These are phyloP conservation scores for Nesometra sesokonis DNA, from an alignment of 35 echinoderm and acorn worm genomes.

Conservation along the genomic window DNA sequence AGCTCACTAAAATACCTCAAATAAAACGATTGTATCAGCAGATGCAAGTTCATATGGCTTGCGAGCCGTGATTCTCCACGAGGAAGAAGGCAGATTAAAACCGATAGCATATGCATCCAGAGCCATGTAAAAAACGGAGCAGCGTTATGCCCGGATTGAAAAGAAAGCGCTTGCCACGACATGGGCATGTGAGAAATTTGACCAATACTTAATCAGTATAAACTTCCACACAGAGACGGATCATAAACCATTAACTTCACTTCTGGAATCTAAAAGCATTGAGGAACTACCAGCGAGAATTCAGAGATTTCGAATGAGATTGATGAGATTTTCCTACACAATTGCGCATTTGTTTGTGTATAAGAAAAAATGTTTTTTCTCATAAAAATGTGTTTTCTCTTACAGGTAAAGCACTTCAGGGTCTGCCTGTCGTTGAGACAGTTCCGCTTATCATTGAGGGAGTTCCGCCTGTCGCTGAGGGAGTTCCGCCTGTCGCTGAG, in stretches of 20 bases:
- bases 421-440: no score
- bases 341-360: no score
- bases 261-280: conserved; percentile 14
- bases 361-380: no score
- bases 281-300: conserved; percentile 37
- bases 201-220: conserved; percentile 21
- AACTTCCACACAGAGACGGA: conserved; percentile 24
- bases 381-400: no score
- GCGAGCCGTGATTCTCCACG: conserved; percentile 5
- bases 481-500: no score
- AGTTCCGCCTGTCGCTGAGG: no score
- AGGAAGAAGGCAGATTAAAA: conserved; percentile 2
- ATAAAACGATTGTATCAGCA: conserved; percentile 26
- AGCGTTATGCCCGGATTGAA: conserved; percentile 44
- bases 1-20: neutral
- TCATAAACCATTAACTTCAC: conserved; percentile 36
- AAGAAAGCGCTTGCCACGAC: conserved; percentile 34
- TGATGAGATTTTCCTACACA: conserved; percentile 36
- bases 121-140: conserved; percentile 25
- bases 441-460: no score
- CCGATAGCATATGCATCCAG: conserved; percentile 25
- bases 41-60: conserved; percentile 29
- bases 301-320: conserved; percentile 38
- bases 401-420: no score
- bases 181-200: conserved; percentile 40